Evolutionary conservation across 2,888 invertebrate species (phyloP).

Genomic region (Melinopterus prodromus): DNA sequence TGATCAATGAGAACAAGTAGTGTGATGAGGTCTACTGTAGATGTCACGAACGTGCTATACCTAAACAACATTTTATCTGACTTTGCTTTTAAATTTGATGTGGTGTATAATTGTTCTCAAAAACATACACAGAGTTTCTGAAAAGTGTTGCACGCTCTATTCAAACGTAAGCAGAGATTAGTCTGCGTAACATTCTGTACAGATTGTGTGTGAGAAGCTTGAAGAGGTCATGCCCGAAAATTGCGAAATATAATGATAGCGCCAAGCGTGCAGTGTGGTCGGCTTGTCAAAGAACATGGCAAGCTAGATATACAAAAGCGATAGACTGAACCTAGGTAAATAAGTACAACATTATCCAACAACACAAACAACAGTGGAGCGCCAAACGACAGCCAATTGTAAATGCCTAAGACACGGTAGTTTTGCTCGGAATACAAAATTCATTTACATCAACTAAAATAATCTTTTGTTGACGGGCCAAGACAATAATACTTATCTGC

Average conservation of each 20-base stretch:
- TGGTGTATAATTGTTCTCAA: not conserved
- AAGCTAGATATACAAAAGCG: slow-evolving; percentile 38
- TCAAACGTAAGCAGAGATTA: too few species aligned
- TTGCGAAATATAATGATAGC: not conserved
- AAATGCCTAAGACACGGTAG: not conserved
- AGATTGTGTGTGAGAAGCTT: not conserved
- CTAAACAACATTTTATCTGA: too few species aligned
- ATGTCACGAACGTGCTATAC: not conserved
- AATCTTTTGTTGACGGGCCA: not conserved
- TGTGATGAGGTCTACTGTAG: not conserved
- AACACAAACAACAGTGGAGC: slow-evolving; percentile 35
- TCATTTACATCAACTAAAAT: not conserved
- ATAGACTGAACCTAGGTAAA: slow-evolving; percentile 59
- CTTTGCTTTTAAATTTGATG: too few species aligned
- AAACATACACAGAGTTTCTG: slow-evolving; percentile 4
- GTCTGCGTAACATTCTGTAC: not conserved
- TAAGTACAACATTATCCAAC: slow-evolving; percentile 7
- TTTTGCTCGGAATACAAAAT: slow-evolving; percentile 27
- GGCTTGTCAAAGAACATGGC: not conserved
- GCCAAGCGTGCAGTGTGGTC: slow-evolving; percentile 23
- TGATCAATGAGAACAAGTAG: not conserved
- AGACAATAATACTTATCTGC: not conserved
- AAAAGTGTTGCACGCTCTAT: not conserved
- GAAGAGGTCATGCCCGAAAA: not conserved
- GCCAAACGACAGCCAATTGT: slow-evolving; percentile 37